Evolutionary conservation across 2,797 vertebrate species (phyloP).

Genomic region (Acanthurus lineatus): DNA sequence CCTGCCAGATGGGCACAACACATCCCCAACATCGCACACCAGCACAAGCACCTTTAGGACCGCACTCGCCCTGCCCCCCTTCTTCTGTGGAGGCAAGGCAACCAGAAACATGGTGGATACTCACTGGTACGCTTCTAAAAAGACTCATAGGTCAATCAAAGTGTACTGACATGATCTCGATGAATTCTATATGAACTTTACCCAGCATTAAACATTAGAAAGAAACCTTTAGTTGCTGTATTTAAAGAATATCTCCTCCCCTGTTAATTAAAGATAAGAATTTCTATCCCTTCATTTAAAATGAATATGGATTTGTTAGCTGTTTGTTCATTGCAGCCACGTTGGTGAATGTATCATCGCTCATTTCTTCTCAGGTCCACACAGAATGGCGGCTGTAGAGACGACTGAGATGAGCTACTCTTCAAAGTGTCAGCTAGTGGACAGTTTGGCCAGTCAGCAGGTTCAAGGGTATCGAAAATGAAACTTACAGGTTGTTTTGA

Average conservation of each 20-base stretch:
- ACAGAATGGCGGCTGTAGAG: conserved; percentile 38
- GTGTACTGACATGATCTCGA: conserved; percentile 16
- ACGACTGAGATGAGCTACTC: conserved; percentile 65
- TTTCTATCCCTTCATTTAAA: neutral
- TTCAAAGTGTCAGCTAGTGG: conserved; percentile 79
- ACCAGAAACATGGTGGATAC: conserved; percentile 19
- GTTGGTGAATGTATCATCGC: conserved; percentile 15
- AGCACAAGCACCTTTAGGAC: conserved; percentile 59
- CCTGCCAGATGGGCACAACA: conserved; percentile 93
- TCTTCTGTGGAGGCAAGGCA: conserved; percentile 27
- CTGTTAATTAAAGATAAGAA: neutral
- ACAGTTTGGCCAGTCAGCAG: conserved; percentile 82
- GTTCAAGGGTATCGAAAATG: conserved; percentile 76
- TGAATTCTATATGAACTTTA: neutral
- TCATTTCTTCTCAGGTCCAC: conserved; percentile 51
- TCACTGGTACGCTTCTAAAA: conserved; percentile 13
- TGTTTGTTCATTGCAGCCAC: neutral
- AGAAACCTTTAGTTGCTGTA: neutral
- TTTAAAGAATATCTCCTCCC: neutral
- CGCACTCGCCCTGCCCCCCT: conserved; percentile 19
- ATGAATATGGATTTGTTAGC: neutral
- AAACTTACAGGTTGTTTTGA: conserved; percentile 84
- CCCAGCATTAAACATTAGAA: neutral
- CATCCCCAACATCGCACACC: conserved; percentile 69
- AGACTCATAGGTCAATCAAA: conserved; percentile 33